A percentile compares a stretch with the other conserved stretches of the same genome.
phyloP scores from a whole-genome alignment of 2,797 vertebrate species.

The Mycteria americana region DNA sequence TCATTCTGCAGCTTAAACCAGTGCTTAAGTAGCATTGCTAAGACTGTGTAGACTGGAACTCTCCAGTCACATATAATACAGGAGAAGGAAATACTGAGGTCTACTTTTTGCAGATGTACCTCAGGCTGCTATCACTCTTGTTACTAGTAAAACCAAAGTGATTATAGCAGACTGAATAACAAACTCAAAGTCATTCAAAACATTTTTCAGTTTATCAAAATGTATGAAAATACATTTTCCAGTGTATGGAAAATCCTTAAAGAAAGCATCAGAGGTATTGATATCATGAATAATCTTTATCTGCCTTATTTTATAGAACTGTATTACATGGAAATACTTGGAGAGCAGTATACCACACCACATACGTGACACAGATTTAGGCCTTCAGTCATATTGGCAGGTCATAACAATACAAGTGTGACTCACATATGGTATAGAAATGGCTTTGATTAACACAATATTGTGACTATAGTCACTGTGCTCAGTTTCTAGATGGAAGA shows the following conservation, averaged over 20 bases:
- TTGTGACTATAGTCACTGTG: not conserved
- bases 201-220: not conserved
- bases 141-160: not conserved
- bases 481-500: not conserved
- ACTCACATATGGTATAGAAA: not conserved
- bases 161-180: not conserved
- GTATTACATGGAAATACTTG: not conserved
- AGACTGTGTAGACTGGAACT: not conserved
- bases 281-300: not conserved
- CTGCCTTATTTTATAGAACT: not conserved
- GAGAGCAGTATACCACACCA: not conserved
- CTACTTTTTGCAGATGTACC: not conserved
- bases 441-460: not conserved
- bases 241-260: not conserved
- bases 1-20: not conserved
- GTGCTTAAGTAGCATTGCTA: not conserved
- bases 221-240: not conserved
- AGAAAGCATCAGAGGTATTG: not conserved
- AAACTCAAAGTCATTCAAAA: conserved; percentile 8
- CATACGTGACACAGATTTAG: not conserved
- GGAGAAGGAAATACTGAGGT: not conserved
- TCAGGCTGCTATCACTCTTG: not conserved
- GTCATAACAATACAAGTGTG: not conserved
- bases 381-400: not conserved
- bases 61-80: not conserved